Evolutionary conservation across 2,888 invertebrate genomes (phyloP).

Genomic region (Oscheius sp.): DNA sequence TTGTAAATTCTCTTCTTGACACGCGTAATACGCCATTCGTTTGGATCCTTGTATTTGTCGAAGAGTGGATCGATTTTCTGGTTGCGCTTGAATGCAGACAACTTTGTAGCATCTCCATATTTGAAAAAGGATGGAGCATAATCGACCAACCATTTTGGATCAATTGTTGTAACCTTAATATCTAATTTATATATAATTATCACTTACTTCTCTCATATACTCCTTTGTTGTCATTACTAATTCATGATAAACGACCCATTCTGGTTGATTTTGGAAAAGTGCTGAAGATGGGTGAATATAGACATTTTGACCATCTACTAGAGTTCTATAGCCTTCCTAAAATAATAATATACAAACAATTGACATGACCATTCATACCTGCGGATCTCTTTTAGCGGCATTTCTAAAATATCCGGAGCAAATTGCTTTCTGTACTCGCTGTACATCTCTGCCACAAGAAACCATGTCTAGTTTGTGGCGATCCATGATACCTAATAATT

Average conservation of each 20-base stretch:
- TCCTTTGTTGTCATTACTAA: conserved; percentile 97
- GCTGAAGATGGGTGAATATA: conserved; percentile 99
- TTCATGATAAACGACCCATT: conserved; percentile 99
- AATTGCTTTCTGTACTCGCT: conserved; percentile 94
- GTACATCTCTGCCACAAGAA: conserved; percentile 92
- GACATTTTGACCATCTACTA: conserved; percentile 92
- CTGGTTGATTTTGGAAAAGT: conserved; percentile 95
- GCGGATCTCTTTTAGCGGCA: conserved; percentile 98
- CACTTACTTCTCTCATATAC: conserved; percentile 93
- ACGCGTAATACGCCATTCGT: conserved; percentile 95
- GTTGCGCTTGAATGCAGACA: conserved; percentile 98
- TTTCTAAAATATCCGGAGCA: conserved; percentile 95
- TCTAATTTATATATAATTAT: neutral
- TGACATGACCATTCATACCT: conserved; percentile 71
- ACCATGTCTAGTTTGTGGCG: conserved; percentile 94
- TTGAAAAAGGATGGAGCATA: conserved; percentile 99
- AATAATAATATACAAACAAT: neutral
- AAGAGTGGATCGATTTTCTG: conserved; percentile 95
- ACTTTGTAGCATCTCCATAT: conserved; percentile 95
- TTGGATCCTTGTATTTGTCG: conserved; percentile 97
- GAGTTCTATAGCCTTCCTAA: conserved; percentile 86
- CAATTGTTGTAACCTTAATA: conserved; percentile 78
- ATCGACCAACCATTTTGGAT: conserved; percentile 98
- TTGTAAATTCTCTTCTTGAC: conserved; percentile 71
- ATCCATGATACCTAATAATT: conserved; percentile 78